These are phyloP conservation scores for Pardosa pseudoannulata DNA, from an alignment of 2,888 invertebrate genomes.

Conservation along the genomic window DNA sequence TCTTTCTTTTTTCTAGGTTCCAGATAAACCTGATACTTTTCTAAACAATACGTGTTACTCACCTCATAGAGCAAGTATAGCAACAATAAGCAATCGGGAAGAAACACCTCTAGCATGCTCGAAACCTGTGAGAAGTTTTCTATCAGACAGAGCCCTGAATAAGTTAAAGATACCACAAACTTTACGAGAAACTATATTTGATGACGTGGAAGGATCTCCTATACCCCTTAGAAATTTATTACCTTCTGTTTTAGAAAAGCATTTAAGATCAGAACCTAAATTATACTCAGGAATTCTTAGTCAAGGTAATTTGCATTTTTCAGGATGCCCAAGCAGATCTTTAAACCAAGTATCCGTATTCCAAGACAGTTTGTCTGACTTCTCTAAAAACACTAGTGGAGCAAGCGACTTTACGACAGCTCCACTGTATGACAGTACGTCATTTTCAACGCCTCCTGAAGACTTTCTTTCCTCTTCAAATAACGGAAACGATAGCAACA, in stretches of 20 bases:
- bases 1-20: slow-evolving; percentile 35
- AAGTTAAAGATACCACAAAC: slow-evolving; percentile 25
- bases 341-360: slow-evolving; percentile 37
- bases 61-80: slow-evolving; percentile 31
- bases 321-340: slow-evolving; percentile 20
- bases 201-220: slow-evolving; percentile 12
- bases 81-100: slow-evolving; percentile 28
- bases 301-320: not conserved
- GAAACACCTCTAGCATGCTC: slow-evolving; percentile 13
- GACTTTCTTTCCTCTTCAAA: slow-evolving; percentile 58
- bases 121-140: slow-evolving; percentile 42
- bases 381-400: slow-evolving; percentile 45
- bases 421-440: slow-evolving; percentile 57
- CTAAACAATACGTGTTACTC: not conserved
- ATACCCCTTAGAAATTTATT: slow-evolving; percentile 3
- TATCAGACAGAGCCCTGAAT: slow-evolving; percentile 65
- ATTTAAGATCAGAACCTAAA: slow-evolving; percentile 49
- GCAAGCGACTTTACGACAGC: slow-evolving; percentile 60
- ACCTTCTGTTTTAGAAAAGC: slow-evolving; percentile 13
- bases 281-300: slow-evolving; percentile 7
- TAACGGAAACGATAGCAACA: slow-evolving; percentile 36
- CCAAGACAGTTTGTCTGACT: slow-evolving; percentile 43
- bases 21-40: not conserved
- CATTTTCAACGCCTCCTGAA: slow-evolving; percentile 60
- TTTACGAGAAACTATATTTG: not conserved